Evolutionary conservation across 2,888 invertebrate species (phyloP).

Genomic region (Monochamus alternatus): DNA sequence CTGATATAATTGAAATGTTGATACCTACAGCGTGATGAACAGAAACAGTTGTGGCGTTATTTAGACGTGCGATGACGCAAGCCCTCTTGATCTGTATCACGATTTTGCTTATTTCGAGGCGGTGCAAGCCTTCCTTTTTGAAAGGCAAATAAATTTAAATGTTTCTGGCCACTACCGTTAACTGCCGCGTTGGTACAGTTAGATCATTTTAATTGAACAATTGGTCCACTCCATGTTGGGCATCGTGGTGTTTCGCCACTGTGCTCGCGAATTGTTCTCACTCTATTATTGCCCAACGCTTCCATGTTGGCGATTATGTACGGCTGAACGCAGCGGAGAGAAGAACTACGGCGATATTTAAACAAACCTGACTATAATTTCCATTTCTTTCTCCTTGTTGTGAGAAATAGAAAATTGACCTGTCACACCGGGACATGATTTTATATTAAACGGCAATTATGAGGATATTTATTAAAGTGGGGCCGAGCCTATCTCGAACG

Average conservation of each 20-base stretch:
- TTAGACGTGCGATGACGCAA: too few relatives aligned
- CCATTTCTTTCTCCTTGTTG: constrained; percentile 3
- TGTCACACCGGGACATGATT: constrained; percentile 12
- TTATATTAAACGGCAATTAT: constrained; percentile 15
- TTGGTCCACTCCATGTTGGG: neutral
- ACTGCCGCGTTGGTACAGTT: too few relatives aligned
- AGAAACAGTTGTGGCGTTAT: too few relatives aligned
- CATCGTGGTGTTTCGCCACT: neutral
- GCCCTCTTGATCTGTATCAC: too few relatives aligned
- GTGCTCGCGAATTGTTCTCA: constrained; percentile 4
- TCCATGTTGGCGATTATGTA: constrained; percentile 8
- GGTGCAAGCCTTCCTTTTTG: too few relatives aligned
- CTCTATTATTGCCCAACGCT: constrained; percentile 10
- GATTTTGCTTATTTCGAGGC: too few relatives aligned
- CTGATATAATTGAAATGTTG: too few relatives aligned
- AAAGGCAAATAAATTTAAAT: too few relatives aligned
- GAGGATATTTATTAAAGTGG: constrained; percentile 29
- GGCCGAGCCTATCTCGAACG: constrained; percentile 30
- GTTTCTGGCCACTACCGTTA: too few relatives aligned
- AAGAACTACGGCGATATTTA: neutral
- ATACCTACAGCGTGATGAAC: too few relatives aligned
- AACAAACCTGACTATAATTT: neutral
- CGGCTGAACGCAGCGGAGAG: neutral
- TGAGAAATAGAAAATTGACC: constrained; percentile 11
- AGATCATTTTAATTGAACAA: neutral